phyloP scores from a whole-genome alignment of 92 coral and sea anemone species.

The Porites rus region DNA sequence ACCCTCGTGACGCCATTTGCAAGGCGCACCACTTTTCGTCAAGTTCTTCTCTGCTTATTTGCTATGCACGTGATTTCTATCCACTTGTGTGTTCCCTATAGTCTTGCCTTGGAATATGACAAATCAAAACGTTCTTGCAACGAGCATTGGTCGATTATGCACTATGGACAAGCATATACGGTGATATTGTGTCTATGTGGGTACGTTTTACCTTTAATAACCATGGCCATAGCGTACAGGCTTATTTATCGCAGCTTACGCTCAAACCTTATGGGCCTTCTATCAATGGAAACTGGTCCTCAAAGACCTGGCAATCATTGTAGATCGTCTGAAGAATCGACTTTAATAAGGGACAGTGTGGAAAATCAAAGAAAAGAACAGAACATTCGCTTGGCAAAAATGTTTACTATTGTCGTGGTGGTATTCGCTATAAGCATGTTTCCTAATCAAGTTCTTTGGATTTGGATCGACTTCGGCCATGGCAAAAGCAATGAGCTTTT shows the following conservation, averaged over 20 bases:
- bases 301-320: not conserved
- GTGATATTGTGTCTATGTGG: constrained; percentile 58
- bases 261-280: constrained; percentile 13
- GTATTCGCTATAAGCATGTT: constrained; percentile 87
- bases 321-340: not conserved
- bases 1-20: constrained; percentile 76
- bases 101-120: constrained; percentile 36
- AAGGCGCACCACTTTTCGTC: constrained; percentile 55
- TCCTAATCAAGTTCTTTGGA: constrained; percentile 91
- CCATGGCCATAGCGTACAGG: constrained; percentile 57
- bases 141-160: constrained; percentile 57
- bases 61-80: constrained; percentile 60
- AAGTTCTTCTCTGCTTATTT: constrained; percentile 40
- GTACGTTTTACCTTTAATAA: constrained; percentile 63
- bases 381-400: constrained; percentile 84
- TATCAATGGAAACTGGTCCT: not conserved
- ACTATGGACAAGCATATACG: constrained; percentile 60
- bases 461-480: constrained; percentile 80
- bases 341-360: not conserved
- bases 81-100: constrained; percentile 65
- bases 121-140: constrained; percentile 40
- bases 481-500: constrained; percentile 39
- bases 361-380: constrained; percentile 70
- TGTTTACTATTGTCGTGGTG: constrained; percentile 85
- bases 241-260: constrained; percentile 52